Percentiles rank a stretch among this genome's conserved stretches.
Evolutionary conservation across 2,888 invertebrate genomes (phyloP).

Genomic region (Octodonta nipae): DNA sequence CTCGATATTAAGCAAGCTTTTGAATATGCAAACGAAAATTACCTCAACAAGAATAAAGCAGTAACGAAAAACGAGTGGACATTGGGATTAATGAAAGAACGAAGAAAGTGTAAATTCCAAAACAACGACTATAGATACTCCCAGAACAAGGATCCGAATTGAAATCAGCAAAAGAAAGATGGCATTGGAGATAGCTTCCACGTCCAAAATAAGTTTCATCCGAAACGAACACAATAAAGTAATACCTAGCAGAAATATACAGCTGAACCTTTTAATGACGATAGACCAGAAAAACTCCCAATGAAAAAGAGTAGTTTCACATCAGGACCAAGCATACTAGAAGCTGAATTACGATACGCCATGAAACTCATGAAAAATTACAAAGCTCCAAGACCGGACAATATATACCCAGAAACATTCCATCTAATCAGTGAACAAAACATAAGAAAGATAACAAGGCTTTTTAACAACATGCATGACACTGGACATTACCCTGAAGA

Average conservation of each 20-base stretch:
- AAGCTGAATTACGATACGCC: not conserved
- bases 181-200: not conserved
- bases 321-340: constrained; percentile 1
- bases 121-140: not conserved
- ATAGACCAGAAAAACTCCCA: not conserved
- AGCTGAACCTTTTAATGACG: not conserved
- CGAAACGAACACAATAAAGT: not conserved
- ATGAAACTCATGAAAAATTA: constrained; percentile 1
- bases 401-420: constrained; percentile 1
- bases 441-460: not conserved
- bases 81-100: constrained; percentile 1
- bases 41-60: not conserved
- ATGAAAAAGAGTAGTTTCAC: not conserved
- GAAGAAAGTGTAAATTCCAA: not conserved
- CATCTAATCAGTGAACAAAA: constrained; percentile 1
- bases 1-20: constrained; percentile 1
- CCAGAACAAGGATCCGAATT: too few relatives aligned
- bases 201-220: not conserved
- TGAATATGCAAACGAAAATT: not conserved
- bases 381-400: not conserved
- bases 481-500: constrained; percentile 1
- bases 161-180: not conserved
- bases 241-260: not conserved
- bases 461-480: constrained; percentile 1
- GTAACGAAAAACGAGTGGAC: not conserved